Evolutionary conservation across 1,140 invertebrate species (phyloP), one percentile per base, ranked within the genome.

Genomic region (Lordiphosa clarofinis): DNA sequence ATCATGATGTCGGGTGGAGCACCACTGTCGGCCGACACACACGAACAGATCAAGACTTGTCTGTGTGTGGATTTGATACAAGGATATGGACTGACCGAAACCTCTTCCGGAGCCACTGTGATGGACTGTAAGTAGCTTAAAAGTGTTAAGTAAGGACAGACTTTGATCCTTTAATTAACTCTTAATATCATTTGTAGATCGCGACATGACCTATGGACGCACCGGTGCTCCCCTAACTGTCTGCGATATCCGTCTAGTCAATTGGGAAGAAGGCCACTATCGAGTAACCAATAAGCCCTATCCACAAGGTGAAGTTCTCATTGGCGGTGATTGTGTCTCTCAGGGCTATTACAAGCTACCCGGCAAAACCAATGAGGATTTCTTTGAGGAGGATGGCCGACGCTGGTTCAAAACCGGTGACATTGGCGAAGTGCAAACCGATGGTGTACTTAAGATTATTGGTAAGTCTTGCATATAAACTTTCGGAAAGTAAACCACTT

Each of bases 51-150:
- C 69, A 95, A 97, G 88, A 93, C 96, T 55, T 98, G 97, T 87
- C 92, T 99, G 15, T 98, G 96, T 88, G 94, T 95, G 39, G 94
- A 94, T 40, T 93, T 99, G 15, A 93, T 96, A 44, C 97, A 98
- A 88, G 98, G 98, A 42, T 99, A 99, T 90, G 98, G 98, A 5
- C 92, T 99, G 33, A 99, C 98, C 1, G 98, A 99, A 92, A 99
- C 97, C 7, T 95, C 95, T 70, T 98, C 97, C 2, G 96, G 95
- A 82, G 96, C 96, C 21, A 95, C 96, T 11, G 94, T 98, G 50
- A 95, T 96, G 92, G 94, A 97, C 88, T 90, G 94, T 94, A 90
- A 90, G 91, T 91, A 10, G 12, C 5, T 2, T 2, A 1, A 0
- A 0, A 19, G 2, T 19, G 2, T 19, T 19, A 19, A 3, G 19